Conservation (phyloP, 2,113 vertebrate genomes). For the Seriola dumerili region DNA sequence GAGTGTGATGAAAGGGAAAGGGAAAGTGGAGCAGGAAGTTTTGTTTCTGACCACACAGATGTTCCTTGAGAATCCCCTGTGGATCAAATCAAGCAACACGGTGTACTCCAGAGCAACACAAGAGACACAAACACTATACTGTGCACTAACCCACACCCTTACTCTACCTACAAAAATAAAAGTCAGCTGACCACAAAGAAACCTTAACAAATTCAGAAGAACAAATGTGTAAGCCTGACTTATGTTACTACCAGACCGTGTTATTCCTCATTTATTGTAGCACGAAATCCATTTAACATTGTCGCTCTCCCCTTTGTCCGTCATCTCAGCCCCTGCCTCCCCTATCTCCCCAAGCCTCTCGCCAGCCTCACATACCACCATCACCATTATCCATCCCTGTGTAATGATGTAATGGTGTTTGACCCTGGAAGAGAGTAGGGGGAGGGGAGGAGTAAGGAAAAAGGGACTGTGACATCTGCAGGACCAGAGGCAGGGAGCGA, state of each 20-base stretch:
- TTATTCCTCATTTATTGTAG: conserved; percentile 29
- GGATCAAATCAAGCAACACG: conserved; percentile 75
- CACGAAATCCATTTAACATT: conserved; percentile 34
- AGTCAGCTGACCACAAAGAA: conserved; percentile 27
- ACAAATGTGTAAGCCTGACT: conserved; percentile 9
- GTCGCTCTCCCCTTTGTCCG: conserved; percentile 59
- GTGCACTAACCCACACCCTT: conserved; percentile 29
- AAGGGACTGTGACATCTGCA: conserved; percentile 83
- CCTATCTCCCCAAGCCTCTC: conserved; percentile 16
- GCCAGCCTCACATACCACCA: conserved; percentile 42
- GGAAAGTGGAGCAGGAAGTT: conserved; percentile 65
- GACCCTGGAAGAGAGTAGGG: conserved; percentile 78
- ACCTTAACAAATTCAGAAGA: conserved; percentile 23
- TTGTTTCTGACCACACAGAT: conserved; percentile 68
- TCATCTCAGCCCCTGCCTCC: conserved; percentile 33
- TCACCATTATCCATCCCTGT: conserved; percentile 63
- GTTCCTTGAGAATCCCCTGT: conserved; percentile 70
- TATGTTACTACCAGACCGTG: conserved; percentile 9
- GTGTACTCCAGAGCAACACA: conserved; percentile 57
- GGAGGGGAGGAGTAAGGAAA: conserved; percentile 65
- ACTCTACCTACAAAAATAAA: conserved; percentile 36
- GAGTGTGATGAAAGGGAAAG: background rate
- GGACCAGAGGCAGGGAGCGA: conserved; percentile 75
- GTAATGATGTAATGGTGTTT: conserved; percentile 81
- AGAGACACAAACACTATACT: conserved; percentile 45